Conservation (phyloP, 2,113 vertebrate genomes). For the Neomonachus schauinslandi region DNA sequence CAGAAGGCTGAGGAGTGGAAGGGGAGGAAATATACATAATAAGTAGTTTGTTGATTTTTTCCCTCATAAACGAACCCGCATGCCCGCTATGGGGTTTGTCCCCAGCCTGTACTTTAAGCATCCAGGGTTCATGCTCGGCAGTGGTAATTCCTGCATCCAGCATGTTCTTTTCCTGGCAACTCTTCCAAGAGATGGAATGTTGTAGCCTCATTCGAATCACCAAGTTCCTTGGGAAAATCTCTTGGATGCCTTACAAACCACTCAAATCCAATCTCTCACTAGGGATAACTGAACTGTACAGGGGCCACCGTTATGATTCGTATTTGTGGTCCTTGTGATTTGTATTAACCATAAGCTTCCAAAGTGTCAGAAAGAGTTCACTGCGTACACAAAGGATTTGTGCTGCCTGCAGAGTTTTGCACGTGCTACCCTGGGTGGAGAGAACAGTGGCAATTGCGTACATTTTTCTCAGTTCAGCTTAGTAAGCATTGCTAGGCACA, state of each 20-base stretch:
- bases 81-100: neutral
- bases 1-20: slow-evolving; percentile 68
- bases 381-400: neutral
- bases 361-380: slow-evolving; percentile 24
- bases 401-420: accelerated
- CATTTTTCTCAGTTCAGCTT: neutral
- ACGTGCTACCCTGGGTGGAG: accelerated
- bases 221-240: slow-evolving; percentile 52
- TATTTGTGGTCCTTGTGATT: slow-evolving; percentile 30
- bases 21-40: slow-evolving; percentile 58
- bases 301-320: neutral
- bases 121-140: neutral
- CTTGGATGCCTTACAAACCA: slow-evolving; percentile 24
- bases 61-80: neutral
- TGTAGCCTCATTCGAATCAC: slow-evolving; percentile 23
- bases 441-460: neutral
- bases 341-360: neutral
- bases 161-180: slow-evolving; percentile 54
- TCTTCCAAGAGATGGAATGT: neutral
- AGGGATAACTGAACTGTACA: neutral
- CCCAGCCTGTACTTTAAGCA: neutral
- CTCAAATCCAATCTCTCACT: slow-evolving; percentile 47
- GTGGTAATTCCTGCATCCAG: neutral
- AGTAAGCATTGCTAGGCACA: neutral
- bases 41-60: slow-evolving; percentile 19